A percentile compares a stretch with the other conserved stretches of the same genome.
These are phyloP conservation scores for Morpho achilles DNA, from an alignment of 2,888 invertebrate species.

Conservation along the genomic window DNA sequence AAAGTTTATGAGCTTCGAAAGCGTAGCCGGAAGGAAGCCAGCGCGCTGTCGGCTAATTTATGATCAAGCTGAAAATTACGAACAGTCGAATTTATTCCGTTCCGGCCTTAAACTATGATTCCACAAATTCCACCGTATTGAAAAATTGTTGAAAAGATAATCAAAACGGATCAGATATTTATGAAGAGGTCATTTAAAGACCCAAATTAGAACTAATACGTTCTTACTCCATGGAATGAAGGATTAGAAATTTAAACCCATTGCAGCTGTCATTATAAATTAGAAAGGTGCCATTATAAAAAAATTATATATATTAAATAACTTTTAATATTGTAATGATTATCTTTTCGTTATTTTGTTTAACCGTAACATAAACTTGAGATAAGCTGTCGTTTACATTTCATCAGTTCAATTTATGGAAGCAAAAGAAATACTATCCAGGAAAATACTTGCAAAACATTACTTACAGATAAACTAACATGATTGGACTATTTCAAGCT, in stretches of 20 bases:
- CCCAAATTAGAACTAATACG: no score
- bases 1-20: conserved; percentile 9
- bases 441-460: background rate
- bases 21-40: conserved; percentile 15
- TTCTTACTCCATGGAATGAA: no score
- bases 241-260: no score
- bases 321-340: background rate
- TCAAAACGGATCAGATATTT: no score
- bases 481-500: no score
- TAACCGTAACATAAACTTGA: background rate
- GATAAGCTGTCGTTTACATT: background rate
- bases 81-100: conserved; percentile 11
- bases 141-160: no score
- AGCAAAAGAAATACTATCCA: conserved; percentile 1
- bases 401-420: background rate
- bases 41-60: conserved; percentile 13
- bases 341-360: background rate
- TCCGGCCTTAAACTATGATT: conserved; percentile 6
- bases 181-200: no score
- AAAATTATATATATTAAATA: background rate
- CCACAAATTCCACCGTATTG: background rate
- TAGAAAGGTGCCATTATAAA: no score
- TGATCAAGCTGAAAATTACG: conserved; percentile 13
- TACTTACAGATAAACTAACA: background rate
- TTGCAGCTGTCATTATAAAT: no score